Evolutionary conservation across 2,888 invertebrate species (phyloP).

Genomic region (Lacanobia wlatinum): DNA sequence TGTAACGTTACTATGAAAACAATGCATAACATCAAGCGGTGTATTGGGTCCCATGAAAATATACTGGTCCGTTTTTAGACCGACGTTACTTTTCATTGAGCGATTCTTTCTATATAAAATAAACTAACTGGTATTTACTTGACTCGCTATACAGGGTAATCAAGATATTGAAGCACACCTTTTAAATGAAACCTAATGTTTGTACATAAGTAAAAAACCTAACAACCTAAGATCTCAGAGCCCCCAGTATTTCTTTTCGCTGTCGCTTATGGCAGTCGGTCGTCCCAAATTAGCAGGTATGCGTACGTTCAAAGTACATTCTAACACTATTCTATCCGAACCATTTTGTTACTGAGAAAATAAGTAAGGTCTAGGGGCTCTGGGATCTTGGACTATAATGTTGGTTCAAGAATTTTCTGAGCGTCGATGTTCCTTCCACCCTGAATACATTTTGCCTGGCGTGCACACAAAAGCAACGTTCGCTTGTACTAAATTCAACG

Average conservation of each 20-base stretch:
- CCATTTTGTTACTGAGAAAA: no score
- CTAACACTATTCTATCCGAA: no score
- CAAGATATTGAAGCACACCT: background rate
- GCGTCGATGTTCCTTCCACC: background rate
- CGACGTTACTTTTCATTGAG: slow-evolving; percentile 51
- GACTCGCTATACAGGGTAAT: background rate
- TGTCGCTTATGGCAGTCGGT: no score
- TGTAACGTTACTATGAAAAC: slow-evolving; percentile 68
- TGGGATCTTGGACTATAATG: no score
- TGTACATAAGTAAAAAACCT: no score
- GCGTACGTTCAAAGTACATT: no score
- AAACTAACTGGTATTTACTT: background rate
- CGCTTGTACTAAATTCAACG: slow-evolving; percentile 4
- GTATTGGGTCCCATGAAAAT: slow-evolving; percentile 70
- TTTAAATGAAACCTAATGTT: background rate
- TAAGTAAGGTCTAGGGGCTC: no score
- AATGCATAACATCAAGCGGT: slow-evolving; percentile 56
- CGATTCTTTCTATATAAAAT: background rate
- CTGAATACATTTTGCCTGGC: background rate
- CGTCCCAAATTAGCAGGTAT: no score
- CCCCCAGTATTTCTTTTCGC: no score
- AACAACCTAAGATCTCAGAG: no score
- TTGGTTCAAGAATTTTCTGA: no score
- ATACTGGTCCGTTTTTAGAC: slow-evolving; percentile 53
- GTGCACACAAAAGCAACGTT: background rate